Evolutionary conservation across 2,888 invertebrate genomes (phyloP).

Genomic region (Halictus quadricinctus): DNA sequence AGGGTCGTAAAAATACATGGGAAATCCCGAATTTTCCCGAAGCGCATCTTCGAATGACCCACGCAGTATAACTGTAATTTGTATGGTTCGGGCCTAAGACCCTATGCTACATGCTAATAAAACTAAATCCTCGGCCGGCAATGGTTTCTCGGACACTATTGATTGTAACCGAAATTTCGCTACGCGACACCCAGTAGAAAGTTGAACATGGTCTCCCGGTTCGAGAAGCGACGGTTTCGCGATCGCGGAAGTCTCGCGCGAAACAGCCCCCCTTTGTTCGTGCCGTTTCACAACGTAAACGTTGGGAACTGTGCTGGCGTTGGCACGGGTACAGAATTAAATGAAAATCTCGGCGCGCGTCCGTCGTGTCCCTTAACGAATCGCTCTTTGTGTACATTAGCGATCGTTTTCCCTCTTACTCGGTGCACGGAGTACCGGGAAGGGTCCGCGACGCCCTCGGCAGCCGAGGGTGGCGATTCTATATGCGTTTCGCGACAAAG

Average conservation of each 20-base stretch:
- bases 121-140: too few species aligned
- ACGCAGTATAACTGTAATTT: too few species aligned
- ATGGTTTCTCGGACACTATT: too few species aligned
- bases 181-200: neutral
- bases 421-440: conserved; percentile 21
- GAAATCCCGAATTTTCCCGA: too few species aligned
- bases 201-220: neutral
- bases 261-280: conserved; percentile 39
- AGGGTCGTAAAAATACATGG: too few species aligned
- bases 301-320: conserved; percentile 26
- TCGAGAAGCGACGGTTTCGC: neutral
- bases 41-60: too few species aligned
- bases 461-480: conserved; percentile 27
- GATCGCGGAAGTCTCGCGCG: conserved; percentile 18
- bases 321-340: conserved; percentile 44
- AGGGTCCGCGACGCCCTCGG: conserved; percentile 26
- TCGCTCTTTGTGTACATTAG: conserved; percentile 57
- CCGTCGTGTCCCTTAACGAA: conserved; percentile 43
- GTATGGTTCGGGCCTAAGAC: too few species aligned
- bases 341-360: conserved; percentile 49
- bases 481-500: conserved; percentile 24
- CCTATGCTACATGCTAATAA: too few species aligned
- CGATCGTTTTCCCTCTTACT: conserved; percentile 51
- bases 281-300: conserved; percentile 34
- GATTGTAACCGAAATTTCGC: too few species aligned